Conservation (phyloP, 2,113 vertebrate genomes). For the Odocoileus hemionus region DNA sequence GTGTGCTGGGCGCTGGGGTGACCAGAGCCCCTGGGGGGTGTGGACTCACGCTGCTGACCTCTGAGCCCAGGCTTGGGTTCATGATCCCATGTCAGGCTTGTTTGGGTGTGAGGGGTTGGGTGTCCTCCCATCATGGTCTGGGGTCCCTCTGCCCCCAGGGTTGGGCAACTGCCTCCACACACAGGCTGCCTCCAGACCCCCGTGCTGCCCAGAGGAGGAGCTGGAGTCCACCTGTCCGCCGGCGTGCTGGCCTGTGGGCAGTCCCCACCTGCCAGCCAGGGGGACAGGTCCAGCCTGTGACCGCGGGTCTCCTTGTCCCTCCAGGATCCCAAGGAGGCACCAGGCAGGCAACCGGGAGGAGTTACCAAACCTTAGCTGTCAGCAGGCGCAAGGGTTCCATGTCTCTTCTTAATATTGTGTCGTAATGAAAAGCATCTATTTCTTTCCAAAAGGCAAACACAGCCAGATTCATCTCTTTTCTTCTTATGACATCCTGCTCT, state of each 20-base stretch:
- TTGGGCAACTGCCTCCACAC: background rate
- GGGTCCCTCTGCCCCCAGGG: background rate
- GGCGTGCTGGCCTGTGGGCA: background rate
- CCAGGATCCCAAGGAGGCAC: accelerated
- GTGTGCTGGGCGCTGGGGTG: background rate
- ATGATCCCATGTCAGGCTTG: background rate
- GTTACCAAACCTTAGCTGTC: background rate
- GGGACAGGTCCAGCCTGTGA: accelerated
- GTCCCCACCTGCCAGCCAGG: too few species aligned
- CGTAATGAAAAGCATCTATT: background rate
- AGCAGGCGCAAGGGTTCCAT: accelerated
- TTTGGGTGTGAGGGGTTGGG: background rate
- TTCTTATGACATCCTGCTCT: background rate
- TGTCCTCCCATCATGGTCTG: background rate
- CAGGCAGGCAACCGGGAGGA: accelerated
- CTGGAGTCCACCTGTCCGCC: accelerated
- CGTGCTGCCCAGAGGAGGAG: accelerated
- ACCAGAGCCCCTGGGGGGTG: background rate
- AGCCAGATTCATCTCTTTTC: background rate
- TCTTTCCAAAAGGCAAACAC: background rate
- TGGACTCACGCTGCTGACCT: background rate
- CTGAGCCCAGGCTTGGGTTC: background rate
- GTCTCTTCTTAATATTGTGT: background rate
- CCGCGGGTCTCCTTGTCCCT: accelerated
- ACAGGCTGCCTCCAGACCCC: background rate